Evolutionary conservation across 1,140 invertebrate species (phyloP), one percentile per base, ranked within the genome.

Genomic region (Aphis gossypii): DNA sequence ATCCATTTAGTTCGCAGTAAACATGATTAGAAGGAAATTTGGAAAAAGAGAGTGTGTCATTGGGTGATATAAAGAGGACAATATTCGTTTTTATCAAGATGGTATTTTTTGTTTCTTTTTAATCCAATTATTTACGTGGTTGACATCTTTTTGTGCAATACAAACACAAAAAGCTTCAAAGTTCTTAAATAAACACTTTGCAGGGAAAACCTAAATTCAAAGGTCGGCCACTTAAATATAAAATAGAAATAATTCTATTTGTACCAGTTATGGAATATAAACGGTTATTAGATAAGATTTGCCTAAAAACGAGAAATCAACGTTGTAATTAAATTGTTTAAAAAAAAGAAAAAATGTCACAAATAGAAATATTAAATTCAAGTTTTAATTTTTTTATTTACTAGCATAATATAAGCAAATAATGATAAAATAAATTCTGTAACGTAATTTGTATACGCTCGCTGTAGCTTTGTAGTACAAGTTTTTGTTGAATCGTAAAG

Each of bases 41-140:
- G 76, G 35, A 38, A 14, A 23, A 21, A 41, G 4, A 41, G 9
- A 44, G 41, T 84, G 41, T 84, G 82, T 41, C 9, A 30, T 30
- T 84, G 23, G 38, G 38, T 25, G 41, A 84, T 44, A 84, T 68
- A 84, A 84, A 44, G 41, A 25, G 38, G 11, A 84, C 23, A 44
- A n/a, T 76, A 76, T n/a, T 76, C 60, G 60, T 76, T 76, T 76
- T n/a, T 21, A 84, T 84, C 76, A 38, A 84, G 21, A 41, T 11
- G 41, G 23, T 30, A 3, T 84, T 84, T 84, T 84, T 84, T 41
- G 23, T 41, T 41, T 11, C 38, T 87, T 87, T 48, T 87, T 87
- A 87, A 87, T 87, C 46, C 46, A 87, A 87, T 87, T 87, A 87
- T 87, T 87, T 87, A 87, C 44, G 46, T 21, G 44, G 86, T 87